A percentile compares a stretch with the other conserved stretches of the same genome.
Conservation (phyloP, 1,140 invertebrate genomes). For the Ruditapes philippinarum region DNA sequence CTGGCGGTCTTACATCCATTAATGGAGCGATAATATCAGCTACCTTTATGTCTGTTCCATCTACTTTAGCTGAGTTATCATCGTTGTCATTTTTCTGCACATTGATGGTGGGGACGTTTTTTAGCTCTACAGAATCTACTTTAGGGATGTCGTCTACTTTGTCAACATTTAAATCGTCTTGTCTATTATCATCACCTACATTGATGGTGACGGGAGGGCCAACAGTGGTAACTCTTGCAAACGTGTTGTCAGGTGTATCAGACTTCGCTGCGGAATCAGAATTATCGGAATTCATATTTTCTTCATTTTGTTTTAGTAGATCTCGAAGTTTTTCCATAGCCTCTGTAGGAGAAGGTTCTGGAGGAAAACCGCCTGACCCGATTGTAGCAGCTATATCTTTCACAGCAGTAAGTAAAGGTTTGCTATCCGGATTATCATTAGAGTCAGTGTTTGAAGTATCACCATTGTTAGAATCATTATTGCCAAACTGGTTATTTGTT, state of each 20-base stretch:
- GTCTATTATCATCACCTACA: neutral
- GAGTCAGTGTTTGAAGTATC: neutral
- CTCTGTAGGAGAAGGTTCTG: neutral
- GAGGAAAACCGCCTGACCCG: neutral
- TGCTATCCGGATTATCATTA: neutral
- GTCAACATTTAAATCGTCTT: neutral
- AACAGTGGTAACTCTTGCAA: neutral
- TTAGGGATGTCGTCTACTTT: neutral
- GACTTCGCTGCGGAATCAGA: neutral
- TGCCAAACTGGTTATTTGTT: neutral
- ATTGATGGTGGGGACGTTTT: neutral
- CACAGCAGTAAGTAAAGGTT: neutral
- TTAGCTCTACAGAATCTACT: neutral
- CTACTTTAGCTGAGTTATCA: neutral
- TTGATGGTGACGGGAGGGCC: neutral
- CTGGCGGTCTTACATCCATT: too few relatives aligned
- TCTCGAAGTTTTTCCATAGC: conserved; percentile 18
- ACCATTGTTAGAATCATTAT: neutral
- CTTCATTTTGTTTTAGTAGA: conserved; percentile 8
- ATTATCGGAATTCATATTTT: neutral
- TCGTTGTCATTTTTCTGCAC: neutral
- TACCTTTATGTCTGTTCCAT: neutral
- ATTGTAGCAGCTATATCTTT: conserved; percentile 1
- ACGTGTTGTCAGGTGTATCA: neutral
- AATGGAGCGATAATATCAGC: neutral